Conservation (phyloP, 2,113 vertebrate genomes). For the Platichthys stellatus region DNA sequence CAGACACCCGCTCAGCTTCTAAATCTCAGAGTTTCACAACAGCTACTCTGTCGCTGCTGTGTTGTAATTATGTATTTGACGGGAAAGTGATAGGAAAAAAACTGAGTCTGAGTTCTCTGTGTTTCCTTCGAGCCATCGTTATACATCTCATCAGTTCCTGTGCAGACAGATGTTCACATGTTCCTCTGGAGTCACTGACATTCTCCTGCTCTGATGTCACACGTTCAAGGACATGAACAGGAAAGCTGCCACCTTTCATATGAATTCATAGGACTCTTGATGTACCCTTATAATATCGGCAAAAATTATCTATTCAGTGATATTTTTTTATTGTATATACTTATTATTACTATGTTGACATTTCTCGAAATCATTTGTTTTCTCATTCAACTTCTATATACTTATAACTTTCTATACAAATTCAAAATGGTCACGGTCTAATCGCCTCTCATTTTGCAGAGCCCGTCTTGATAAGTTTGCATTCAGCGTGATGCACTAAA, state of each 20-base stretch:
- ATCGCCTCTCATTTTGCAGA: not conserved
- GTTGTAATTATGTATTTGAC: not conserved
- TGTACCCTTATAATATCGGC: too few species aligned
- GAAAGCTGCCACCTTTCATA: not conserved
- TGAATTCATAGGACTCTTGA: too few species aligned
- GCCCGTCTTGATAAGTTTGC: not conserved
- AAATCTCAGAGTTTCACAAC: too few species aligned
- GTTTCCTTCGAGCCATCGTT: slow-evolving; percentile 19
- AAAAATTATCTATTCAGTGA: too few species aligned
- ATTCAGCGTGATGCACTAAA: not conserved
- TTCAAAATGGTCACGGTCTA: too few species aligned
- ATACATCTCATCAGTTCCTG: slow-evolving; percentile 29
- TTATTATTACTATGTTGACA: too few species aligned
- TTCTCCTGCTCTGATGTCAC: slow-evolving; percentile 59
- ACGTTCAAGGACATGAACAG: slow-evolving; percentile 30
- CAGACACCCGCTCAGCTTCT: not conserved
- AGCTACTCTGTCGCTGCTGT: not conserved
- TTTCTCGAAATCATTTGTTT: too few species aligned
- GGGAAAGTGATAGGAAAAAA: not conserved
- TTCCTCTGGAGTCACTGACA: slow-evolving; percentile 48
- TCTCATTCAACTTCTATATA: too few species aligned
- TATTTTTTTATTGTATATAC: too few species aligned
- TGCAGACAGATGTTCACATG: slow-evolving; percentile 60
- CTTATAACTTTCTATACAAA: too few species aligned
- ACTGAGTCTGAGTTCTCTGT: not conserved